Evolutionary conservation across 2,888 invertebrate species (phyloP), one percentile per base, ranked within the genome.

Genomic region (Coenonympha arcania): DNA sequence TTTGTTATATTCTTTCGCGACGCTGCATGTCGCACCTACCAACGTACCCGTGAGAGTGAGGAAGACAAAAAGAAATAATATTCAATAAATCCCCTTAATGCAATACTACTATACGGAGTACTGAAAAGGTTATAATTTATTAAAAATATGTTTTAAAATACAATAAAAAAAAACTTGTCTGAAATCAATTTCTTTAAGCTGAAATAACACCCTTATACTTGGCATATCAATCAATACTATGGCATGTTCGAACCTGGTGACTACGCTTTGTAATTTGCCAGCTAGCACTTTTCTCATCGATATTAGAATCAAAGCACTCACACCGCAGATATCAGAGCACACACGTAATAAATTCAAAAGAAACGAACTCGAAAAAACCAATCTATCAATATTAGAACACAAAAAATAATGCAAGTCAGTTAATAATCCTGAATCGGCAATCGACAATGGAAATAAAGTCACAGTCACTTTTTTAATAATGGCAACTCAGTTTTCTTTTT

Each of bases 391-490:
- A 86, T 84, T 85, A 86, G 76, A 80, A 83, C 77, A 86, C 83
- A 86, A 86, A 86, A 75, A 86, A 84, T 83, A 79, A 82, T 84
- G 86, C 86, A 86, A 86, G 86, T 86, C 86, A 86, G 81, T 82
- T 85, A 84, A 85, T 86, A 86, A 86, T 83, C 80, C 84, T 73
- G 81, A 84, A 85, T 84, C 80, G 81, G 79, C 82, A 84, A 77
- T 85, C 79, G 73, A 86, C 86, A 86, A 86, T 86, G 71, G 85
- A 82, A 86, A 86, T 86, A 86, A 83, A 85, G 84, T 85, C 79
- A 79, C 79, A 83, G 86, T 86, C 85, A 85, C 79, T 86, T 86
- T 86, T 86, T 86, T 86, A 86, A 86, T 85, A 85, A 84, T 82
- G 73, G 84, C 83, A 79, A 76, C 78, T 76, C 68, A 71, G 75